Percentiles rank a stretch among this genome's conserved stretches.
Evolutionary conservation across 2,113 vertebrate species (phyloP).

Genomic region (Rhea americana): DNA sequence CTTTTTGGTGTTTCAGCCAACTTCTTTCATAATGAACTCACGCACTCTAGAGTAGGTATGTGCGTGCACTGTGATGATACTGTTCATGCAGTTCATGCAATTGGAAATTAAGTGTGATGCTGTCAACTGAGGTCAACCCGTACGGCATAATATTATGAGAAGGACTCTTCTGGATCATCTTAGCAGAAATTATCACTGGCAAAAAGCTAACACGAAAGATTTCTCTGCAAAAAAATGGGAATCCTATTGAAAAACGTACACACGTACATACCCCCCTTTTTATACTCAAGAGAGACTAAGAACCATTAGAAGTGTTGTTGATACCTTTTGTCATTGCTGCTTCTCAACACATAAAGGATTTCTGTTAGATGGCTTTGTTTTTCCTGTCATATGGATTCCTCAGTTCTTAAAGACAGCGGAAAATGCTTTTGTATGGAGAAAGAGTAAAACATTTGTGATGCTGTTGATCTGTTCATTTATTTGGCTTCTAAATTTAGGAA

Average conservation of each 20-base stretch:
- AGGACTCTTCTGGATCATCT: neutral
- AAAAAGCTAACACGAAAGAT: neutral
- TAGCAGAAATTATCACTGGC: neutral
- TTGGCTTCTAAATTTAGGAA: neutral
- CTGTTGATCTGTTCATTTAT: neutral
- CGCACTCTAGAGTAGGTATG: neutral
- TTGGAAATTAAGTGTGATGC: neutral
- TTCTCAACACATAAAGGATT: neutral
- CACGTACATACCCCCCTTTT: fast-evolving
- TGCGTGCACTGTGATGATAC: neutral
- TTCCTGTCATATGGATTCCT: neutral
- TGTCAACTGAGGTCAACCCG: neutral
- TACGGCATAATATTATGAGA: neutral
- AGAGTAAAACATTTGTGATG: neutral
- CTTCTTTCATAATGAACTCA: neutral
- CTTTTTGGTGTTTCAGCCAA: neutral
- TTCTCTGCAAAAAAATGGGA: neutral
- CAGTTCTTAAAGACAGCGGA: neutral
- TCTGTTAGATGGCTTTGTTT: neutral
- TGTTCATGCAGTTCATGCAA: neutral
- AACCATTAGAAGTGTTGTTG: neutral
- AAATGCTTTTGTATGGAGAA: neutral
- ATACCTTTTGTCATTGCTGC: neutral
- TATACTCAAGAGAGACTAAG: neutral
- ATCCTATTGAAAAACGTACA: neutral